A percentile compares a stretch with the other conserved stretches of the same genome.
phyloP scores from a whole-genome alignment of 2,797 vertebrate species.

The Lutjanus campechanus region DNA sequence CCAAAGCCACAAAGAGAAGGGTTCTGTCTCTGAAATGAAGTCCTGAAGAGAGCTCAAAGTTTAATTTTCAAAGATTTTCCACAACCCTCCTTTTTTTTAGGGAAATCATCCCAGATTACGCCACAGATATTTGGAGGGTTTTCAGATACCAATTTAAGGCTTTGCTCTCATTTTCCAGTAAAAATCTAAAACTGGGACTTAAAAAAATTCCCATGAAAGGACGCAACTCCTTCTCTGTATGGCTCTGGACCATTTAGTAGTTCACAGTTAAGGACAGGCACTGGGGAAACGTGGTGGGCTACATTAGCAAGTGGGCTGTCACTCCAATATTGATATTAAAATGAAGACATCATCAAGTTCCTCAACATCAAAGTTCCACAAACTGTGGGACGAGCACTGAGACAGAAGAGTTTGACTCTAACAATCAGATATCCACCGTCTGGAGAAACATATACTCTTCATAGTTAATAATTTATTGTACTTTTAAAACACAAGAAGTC shows the following conservation, averaged over 20 bases:
- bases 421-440: conserved; percentile 28
- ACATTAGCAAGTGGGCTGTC: conserved; percentile 70
- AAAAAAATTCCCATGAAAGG: conserved; percentile 5
- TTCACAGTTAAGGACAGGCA: conserved; percentile 88
- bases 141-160: conserved; percentile 63
- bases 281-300: conserved; percentile 77
- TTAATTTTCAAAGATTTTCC: conserved; percentile 19
- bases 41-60: conserved; percentile 32
- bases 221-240: conserved; percentile 44
- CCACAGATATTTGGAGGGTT: conserved; percentile 46
- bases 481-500: conserved; percentile 52
- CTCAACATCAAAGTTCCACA: conserved; percentile 21
- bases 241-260: conserved; percentile 82
- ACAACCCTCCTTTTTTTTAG: conserved; percentile 40
- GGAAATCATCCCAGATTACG: conserved; percentile 10
- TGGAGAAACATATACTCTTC: conserved; percentile 47
- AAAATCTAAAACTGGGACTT: conserved; percentile 6
- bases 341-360: conserved; percentile 36
- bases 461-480: conserved; percentile 66
- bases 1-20: conserved; percentile 77
- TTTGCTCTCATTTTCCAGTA: conserved; percentile 53
- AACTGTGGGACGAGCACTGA: conserved; percentile 32
- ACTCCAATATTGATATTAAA: conserved; percentile 46
- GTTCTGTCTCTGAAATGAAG: conserved; percentile 53
- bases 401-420: conserved; percentile 23